Evolutionary conservation across 2,797 vertebrate species (phyloP), one percentile per base, ranked within the genome.

Genomic region (Orestias chungarensis): DNA sequence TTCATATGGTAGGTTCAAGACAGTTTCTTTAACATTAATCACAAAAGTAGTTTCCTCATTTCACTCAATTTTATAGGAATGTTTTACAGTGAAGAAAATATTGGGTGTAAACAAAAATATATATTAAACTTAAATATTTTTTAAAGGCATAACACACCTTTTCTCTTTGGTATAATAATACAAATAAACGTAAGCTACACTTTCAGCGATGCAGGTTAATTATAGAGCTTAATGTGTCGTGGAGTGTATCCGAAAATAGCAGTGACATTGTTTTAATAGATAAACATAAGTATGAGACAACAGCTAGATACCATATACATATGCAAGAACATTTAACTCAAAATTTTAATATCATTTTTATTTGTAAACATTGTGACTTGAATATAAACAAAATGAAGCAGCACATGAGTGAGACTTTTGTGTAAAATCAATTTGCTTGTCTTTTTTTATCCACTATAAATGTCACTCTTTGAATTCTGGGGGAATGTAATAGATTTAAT

Each of bases 351-450:
- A 86, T 85, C 84, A 85, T 86, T 89, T 72, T 80, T 77, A 88
- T 83, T 70, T 94, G 94, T 94, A 94, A 94, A 94, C 94, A 94
- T 92, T 90, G 78, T 91, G 90, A 94, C 93, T 91, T 87, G 75
- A 55, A 55, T 88, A 89, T 92, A 81, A 81, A 93, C 82, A 86
- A 86, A 70, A 84, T 88, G 86, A 90, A 94, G 93, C 93, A 93
- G 93, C 93, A 92, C 85, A 90, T 87, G 79, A 90, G 80, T 87
- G 86, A 78, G 89, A 76, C 73, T 78, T 89, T 84, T 84, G 73
- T 80, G 78, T n/a, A 78, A 78, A 82, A 78, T 72, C 73, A 86
- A 73, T 82, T 65, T 70, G 59, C 66, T 78, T 84, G 79, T 76
- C 74, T 73, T 20, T 89, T 89, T 81, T 73, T 86, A 79, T 68